A percentile compares a stretch with the other conserved stretches of the same genome.
These are phyloP conservation scores for Entomyzon cyanotis DNA, from an alignment of 2,113 vertebrate genomes.

Conservation along the genomic window DNA sequence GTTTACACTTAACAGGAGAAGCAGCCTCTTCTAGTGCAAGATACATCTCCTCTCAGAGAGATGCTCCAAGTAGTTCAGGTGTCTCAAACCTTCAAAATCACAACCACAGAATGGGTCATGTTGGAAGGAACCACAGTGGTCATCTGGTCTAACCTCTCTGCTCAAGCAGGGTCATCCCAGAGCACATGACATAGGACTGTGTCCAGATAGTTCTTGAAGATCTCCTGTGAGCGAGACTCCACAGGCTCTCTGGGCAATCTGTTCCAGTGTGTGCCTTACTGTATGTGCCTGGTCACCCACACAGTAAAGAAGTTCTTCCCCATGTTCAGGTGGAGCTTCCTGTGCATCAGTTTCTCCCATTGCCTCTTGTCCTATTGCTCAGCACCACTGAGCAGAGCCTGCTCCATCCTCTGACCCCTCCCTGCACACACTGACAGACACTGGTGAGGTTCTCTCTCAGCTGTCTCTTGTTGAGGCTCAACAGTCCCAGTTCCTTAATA, in stretches of 20 bases:
- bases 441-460: accelerated
- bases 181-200: background rate
- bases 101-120: background rate
- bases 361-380: accelerated
- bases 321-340: background rate
- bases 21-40: background rate
- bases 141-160: no score
- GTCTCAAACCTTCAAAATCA: background rate
- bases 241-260: background rate
- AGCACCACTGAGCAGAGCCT: accelerated
- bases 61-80: background rate
- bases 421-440: background rate
- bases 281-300: background rate
- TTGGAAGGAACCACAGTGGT: background rate
- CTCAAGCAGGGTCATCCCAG: background rate
- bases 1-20: background rate
- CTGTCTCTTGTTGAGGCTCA: background rate
- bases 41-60: background rate
- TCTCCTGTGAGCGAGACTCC: background rate
- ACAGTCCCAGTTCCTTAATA: background rate
- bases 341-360: accelerated
- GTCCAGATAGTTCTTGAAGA: background rate
- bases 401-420: background rate
- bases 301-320: background rate
- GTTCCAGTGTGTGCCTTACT: no score